Evolutionary conservation across 2,797 vertebrate species (phyloP).

Genomic region (Florisuga fusca): DNA sequence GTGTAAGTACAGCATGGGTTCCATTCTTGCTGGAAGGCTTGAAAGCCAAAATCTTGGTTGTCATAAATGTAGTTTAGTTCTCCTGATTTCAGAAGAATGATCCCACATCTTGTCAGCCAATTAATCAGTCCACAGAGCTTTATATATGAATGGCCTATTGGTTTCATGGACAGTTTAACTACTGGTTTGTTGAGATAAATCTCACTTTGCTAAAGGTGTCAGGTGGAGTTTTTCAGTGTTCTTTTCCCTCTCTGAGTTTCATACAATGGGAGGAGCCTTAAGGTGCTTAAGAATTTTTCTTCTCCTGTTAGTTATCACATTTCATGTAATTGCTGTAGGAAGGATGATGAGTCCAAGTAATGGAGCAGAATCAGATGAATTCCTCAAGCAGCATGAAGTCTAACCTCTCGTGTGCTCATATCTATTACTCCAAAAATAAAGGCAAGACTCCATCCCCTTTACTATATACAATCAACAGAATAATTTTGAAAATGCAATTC

Average conservation of each 20-base stretch:
- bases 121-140: not conserved
- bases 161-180: not conserved
- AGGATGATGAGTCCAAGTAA: not conserved
- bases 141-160: not conserved
- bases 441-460: not conserved
- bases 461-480: not conserved
- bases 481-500: not conserved
- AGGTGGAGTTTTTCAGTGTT: not conserved
- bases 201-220: not conserved
- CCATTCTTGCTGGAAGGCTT: not conserved
- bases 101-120: not conserved
- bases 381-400: not conserved
- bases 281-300: not conserved
- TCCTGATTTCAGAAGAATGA: not conserved
- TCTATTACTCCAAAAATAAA: not conserved
- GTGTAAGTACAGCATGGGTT: not conserved
- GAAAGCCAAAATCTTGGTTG: not conserved
- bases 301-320: not conserved
- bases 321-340: not conserved
- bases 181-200: not conserved
- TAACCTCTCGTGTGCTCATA: not conserved
- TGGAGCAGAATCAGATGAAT: not conserved
- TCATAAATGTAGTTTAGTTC: not conserved
- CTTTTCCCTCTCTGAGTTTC: not conserved
- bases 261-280: not conserved